phyloP scores from a whole-genome alignment of 2,797 vertebrate genomes.

The Pteropus rufus region DNA sequence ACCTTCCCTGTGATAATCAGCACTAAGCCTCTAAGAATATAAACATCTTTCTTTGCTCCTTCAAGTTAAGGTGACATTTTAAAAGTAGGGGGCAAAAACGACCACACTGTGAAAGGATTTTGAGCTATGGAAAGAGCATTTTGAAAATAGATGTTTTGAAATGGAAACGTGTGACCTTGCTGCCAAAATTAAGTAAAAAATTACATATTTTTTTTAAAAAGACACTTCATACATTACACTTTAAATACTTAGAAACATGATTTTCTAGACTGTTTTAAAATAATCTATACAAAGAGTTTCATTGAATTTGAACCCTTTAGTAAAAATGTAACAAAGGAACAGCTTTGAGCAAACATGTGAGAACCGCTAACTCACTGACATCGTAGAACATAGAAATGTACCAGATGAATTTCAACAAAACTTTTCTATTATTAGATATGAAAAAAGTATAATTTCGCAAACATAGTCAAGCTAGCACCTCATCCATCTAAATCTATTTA shows the following conservation, averaged over 20 bases:
- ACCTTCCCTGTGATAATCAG: background rate
- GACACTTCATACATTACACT: background rate
- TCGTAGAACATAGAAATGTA: background rate
- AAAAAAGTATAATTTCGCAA: background rate
- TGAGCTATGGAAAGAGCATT: background rate
- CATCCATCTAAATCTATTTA: background rate
- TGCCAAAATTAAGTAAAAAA: conserved; percentile 5
- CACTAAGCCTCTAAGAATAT: background rate
- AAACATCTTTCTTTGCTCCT: background rate
- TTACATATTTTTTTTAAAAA: background rate
- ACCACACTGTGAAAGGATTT: background rate
- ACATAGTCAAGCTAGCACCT: background rate
- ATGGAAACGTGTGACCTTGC: background rate
- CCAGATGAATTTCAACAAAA: conserved; percentile 19
- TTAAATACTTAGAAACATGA: background rate
- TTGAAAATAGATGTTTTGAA: conserved; percentile 3
- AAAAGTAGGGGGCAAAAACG: background rate
- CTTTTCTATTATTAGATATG: background rate
- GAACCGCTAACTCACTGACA: background rate
- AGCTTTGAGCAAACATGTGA: background rate
- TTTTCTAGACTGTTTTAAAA: conserved; percentile 23
- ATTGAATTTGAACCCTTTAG: background rate
- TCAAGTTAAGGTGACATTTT: background rate
- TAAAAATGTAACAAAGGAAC: background rate
- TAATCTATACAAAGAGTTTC: background rate